phyloP scores from a whole-genome alignment of 2,113 vertebrate genomes.

The Pyrgilauda ruficollis region DNA sequence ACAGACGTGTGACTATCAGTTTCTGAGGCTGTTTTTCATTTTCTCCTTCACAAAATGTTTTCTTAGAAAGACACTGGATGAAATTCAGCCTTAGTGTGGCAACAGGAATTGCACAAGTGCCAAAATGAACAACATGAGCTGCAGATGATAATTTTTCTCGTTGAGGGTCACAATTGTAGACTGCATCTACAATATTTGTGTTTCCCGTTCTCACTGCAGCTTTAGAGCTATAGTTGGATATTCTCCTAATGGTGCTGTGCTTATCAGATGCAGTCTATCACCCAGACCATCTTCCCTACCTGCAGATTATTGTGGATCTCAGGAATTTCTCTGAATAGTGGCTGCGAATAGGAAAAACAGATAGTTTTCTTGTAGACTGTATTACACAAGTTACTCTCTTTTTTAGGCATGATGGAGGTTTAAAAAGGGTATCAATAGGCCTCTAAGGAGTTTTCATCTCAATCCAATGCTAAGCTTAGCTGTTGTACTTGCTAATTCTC shows the following conservation, averaged over 20 bases:
- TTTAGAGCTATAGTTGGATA: background rate
- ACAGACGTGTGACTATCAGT: background rate
- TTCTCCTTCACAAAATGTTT: background rate
- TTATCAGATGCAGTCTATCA: background rate
- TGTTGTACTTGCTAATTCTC: constrained; percentile 60
- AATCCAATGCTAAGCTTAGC: constrained; percentile 24
- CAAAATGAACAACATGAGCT: background rate
- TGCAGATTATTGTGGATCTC: background rate
- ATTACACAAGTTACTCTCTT: background rate
- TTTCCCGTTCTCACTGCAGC: background rate
- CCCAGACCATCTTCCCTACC: background rate
- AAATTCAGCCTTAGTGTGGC: background rate
- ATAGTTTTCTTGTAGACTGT: background rate
- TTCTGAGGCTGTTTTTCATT: background rate
- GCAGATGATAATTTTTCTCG: background rate
- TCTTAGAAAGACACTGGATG: background rate
- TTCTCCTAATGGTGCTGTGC: background rate
- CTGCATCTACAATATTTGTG: background rate
- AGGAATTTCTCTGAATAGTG: background rate
- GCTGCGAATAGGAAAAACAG: background rate
- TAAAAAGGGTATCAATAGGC: constrained; percentile 10
- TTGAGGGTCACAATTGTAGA: background rate
- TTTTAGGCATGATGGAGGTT: background rate
- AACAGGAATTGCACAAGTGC: background rate
- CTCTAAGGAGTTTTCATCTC: constrained; percentile 58